Evolutionary conservation across 2,888 invertebrate species (phyloP).

Genomic region (Branchellion lobata): DNA sequence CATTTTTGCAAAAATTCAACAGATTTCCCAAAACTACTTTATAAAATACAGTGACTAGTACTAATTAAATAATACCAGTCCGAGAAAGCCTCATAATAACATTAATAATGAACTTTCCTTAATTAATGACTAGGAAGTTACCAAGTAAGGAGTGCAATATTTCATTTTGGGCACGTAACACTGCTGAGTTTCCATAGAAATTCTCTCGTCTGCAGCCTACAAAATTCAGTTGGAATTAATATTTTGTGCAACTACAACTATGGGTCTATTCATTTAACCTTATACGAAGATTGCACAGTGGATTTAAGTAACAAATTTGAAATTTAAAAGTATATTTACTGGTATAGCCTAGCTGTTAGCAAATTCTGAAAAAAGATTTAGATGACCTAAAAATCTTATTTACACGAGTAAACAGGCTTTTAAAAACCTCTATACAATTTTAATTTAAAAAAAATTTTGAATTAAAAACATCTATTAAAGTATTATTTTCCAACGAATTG

Average conservation of each 20-base stretch:
- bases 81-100: not conserved
- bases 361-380: no score
- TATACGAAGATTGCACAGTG: not conserved
- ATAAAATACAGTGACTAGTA: not conserved
- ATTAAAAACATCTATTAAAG: not conserved
- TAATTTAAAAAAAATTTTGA: not conserved
- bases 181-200: conserved; percentile 9
- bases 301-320: not conserved
- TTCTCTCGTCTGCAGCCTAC: no score
- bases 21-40: no score
- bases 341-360: no score
- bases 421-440: not conserved
- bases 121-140: not conserved
- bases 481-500: not conserved
- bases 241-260: no score
- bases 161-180: conserved; percentile 8
- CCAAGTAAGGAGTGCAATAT: conserved; percentile 8
- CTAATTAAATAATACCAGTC: not conserved
- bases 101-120: no score
- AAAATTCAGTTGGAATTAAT: not conserved
- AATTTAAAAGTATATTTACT: not conserved
- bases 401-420: not conserved
- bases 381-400: no score
- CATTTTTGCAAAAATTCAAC: no score
- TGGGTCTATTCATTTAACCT: not conserved